These are phyloP conservation scores for Erethizon dorsatum DNA, from an alignment of 2,797 vertebrate species.

Conservation along the genomic window DNA sequence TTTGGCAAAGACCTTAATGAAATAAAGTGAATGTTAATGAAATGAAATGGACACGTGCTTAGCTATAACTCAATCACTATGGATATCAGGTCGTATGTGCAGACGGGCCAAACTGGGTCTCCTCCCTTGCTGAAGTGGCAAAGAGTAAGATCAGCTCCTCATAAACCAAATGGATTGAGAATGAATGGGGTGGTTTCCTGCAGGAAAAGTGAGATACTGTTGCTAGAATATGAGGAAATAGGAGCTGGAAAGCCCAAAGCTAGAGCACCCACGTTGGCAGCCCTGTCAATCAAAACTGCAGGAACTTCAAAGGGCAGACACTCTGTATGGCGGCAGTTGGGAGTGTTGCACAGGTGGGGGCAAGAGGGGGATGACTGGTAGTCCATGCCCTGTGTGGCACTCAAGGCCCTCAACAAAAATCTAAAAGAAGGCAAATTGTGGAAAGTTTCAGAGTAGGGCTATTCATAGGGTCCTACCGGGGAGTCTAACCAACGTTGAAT, in stretches of 20 bases:
- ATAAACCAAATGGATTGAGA: background rate
- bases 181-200: background rate
- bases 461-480: slow-evolving; percentile 3
- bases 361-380: background rate
- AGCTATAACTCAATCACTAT: background rate
- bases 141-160: background rate
- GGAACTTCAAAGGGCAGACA: background rate
- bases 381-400: background rate
- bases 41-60: background rate
- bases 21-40: background rate
- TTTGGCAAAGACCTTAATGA: background rate
- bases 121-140: background rate
- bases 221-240: background rate
- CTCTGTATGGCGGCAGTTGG: background rate
- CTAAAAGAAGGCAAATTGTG: slow-evolving; percentile 30
- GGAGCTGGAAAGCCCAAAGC: background rate
- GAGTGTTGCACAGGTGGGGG: accelerated
- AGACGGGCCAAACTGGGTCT: background rate
- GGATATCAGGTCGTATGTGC: accelerated
- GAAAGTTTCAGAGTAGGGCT: slow-evolving; percentile 50
- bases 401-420: background rate
- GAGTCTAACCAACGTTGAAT: slow-evolving; percentile 47
- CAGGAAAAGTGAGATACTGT: background rate
- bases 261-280: background rate
- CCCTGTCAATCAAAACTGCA: background rate